phyloP scores from a whole-genome alignment of 2,888 invertebrate species.

The Salticus scenicus region DNA sequence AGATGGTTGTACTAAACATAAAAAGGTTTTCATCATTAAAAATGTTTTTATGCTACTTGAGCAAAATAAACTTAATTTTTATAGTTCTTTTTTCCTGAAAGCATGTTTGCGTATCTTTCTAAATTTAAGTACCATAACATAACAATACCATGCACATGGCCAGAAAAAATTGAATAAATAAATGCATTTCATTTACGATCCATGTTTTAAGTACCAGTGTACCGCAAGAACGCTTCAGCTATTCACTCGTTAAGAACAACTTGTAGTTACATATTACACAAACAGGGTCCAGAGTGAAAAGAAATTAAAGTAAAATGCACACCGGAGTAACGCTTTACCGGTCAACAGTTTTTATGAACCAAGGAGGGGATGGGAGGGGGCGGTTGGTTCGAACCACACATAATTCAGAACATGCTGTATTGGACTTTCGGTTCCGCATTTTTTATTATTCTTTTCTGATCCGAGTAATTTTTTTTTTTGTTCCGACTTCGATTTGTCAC shows the following conservation, averaged over 20 bases:
- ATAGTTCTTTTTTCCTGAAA: too few relatives aligned
- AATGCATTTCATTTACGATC: not conserved
- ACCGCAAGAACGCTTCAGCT: not conserved
- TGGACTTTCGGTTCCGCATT: constrained; percentile 56
- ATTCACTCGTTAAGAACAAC: not conserved
- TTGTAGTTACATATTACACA: too few relatives aligned
- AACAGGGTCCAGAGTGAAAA: constrained; percentile 10
- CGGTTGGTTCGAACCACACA: too few relatives aligned
- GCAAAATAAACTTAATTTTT: too few relatives aligned
- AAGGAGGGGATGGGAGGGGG: not conserved
- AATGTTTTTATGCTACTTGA: too few relatives aligned
- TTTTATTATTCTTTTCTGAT: constrained; percentile 37
- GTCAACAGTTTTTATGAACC: not conserved
- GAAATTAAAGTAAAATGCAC: constrained; percentile 17
- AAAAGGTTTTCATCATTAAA: too few relatives aligned
- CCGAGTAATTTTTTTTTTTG: constrained; percentile 4
- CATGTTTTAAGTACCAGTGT: not conserved
- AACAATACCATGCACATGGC: too few relatives aligned
- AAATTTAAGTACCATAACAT: too few relatives aligned
- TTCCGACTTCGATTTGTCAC: constrained; percentile 30
- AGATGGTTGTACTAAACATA: too few relatives aligned
- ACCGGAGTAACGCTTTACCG: constrained; percentile 17
- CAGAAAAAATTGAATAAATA: too few relatives aligned
- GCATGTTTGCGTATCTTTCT: not conserved
- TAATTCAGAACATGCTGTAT: constrained; percentile 41